Conservation (phyloP, 1,140 invertebrate species). For the Bacillus rossius region DNA sequence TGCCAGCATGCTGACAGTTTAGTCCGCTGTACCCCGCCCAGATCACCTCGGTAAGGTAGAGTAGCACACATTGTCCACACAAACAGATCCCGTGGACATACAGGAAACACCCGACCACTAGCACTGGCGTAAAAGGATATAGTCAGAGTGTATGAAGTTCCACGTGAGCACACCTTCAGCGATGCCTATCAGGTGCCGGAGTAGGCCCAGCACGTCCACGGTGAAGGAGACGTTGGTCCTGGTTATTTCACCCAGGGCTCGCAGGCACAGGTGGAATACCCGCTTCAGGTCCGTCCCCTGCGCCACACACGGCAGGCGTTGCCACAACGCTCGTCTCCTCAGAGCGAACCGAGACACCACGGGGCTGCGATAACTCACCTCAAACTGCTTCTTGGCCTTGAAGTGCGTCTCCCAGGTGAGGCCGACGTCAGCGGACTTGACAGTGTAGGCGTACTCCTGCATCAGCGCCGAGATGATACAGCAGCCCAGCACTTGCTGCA, state of each 20-base stretch:
- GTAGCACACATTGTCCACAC: too few species aligned
- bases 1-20: too few species aligned
- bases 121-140: conserved; percentile 57
- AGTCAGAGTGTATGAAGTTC: conserved; percentile 58
- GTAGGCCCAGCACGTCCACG: conserved; percentile 47
- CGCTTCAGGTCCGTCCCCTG: conserved; percentile 63
- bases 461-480: conserved; percentile 74
- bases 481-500: conserved; percentile 67
- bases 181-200: conserved; percentile 63
- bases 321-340: neutral
- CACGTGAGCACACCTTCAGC: conserved; percentile 68
- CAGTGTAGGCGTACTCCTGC: conserved; percentile 83
- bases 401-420: conserved; percentile 83
- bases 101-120: too few species aligned
- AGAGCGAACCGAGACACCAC: too few species aligned
- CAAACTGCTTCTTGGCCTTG: conserved; percentile 78
- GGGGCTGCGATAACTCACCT: too few species aligned
- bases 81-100: too few species aligned
- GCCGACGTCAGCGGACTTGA: conserved; percentile 77
- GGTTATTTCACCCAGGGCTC: conserved; percentile 51
- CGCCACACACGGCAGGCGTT: conserved; percentile 28
- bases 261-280: conserved; percentile 67
- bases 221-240: conserved; percentile 47
- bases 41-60: too few species aligned
- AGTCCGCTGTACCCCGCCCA: too few species aligned